Base-by-base conservation (phyloP, 2,888 invertebrate species). In the Pterostichus niger region DNA sequence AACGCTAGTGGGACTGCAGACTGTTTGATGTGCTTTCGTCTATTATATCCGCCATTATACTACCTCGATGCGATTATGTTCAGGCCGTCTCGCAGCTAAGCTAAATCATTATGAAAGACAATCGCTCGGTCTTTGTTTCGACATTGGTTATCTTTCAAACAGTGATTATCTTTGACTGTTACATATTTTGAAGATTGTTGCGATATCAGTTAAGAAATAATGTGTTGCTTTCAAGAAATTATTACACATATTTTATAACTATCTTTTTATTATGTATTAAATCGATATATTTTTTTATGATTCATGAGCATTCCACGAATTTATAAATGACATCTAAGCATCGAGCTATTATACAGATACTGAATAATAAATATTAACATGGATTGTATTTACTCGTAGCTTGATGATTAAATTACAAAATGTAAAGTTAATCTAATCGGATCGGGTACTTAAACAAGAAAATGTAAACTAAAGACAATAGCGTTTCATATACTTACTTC, bases 61-160 rank as follows among this genome's bases (percentile, higher is more conserved):
- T 33, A n/a, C 64, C 64, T n/a, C 64, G 64, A 35, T 71, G 68
- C 35, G 64, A 64, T 64, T 64, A 64, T 33, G 64, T 64, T 64
- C 64, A 10, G 64, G 13, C 64, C 64, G 31, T 11, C 13, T 64
- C 33, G 24, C 24, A 11, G 31, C 59, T 59, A 11, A 33, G 64
- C 35, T 35, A 64, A 64, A 64, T 64, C 64, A 64, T 64, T 64
- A 64, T 64, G 64, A 64, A 64, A 64, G 64, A 64, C 64, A 64
- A 35, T 64, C 35, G 13, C 33, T n/a, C 6, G 64, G 64, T 9
- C 64, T 64, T 64, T 64, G 64, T 64, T 64, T 64, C 64, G 64
- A 33, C 64, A 64, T 24, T 64, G 64, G 64, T 35, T 64, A 64
- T 64, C 64, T 64, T 35, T 64, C 64, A 35, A 64, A 64, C 33